Percentiles rank a stretch among this genome's conserved stretches.
These are phyloP conservation scores for Ceratina australensis DNA, from an alignment of 1,140 invertebrate species.

Conservation along the genomic window DNA sequence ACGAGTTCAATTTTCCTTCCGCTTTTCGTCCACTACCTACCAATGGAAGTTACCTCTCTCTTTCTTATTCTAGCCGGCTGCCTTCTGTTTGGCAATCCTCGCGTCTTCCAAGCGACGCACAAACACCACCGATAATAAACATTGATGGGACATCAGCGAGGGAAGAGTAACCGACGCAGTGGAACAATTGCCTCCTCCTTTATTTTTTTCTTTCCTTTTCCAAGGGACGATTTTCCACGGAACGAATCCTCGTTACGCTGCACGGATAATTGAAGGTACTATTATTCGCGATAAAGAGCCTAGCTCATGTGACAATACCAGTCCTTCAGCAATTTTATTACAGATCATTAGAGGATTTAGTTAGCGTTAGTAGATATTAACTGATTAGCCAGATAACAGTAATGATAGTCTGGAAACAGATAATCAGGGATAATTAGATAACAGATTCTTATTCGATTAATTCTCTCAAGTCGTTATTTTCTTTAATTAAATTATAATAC, in stretches of 20 bases:
- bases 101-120: constrained; percentile 9
- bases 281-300: neutral
- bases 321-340: no score
- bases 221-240: constrained; percentile 20
- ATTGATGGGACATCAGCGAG: constrained; percentile 54
- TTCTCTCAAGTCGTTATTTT: no score
- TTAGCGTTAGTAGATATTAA: no score
- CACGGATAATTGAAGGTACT: neutral
- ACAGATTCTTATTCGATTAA: no score
- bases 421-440: no score
- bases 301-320: neutral
- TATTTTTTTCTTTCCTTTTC: constrained; percentile 5
- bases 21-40: constrained; percentile 37
- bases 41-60: neutral
- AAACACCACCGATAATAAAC: constrained; percentile 59
- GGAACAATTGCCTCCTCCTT: neutral
- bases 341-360: no score
- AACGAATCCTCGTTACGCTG: constrained; percentile 46
- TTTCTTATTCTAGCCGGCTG: no score
- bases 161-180: neutral
- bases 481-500: no score
- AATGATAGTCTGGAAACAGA: no score
- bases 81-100: constrained; percentile 45
- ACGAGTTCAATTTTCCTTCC: constrained; percentile 21
- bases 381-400: no score